Evolutionary conservation across 2,113 vertebrate genomes (phyloP), one percentile per base, ranked within the genome.

Genomic region (Siniperca knerii): DNA sequence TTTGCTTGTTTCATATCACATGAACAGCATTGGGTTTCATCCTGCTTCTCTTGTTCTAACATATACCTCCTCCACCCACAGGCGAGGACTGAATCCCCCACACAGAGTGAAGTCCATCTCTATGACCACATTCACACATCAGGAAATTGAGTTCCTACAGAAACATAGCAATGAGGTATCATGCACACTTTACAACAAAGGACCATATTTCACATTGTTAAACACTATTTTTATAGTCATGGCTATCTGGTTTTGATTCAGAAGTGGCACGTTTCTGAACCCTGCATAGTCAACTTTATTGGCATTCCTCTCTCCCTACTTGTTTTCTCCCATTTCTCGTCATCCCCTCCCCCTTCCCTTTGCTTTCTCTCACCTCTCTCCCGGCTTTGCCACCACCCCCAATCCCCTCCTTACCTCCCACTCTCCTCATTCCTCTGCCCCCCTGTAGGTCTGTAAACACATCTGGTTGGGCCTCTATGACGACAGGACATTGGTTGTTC

Each of bases 61-160:
- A 9, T 74, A 18, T 77, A 66, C 48, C 77, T 82, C 95, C 92
- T 88, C 89, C 74, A 55, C 83, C 87, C 61, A 54, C 94, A 99
- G 98, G 85, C 96, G 98, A 94, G 98, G 98, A 82, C 95, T 99
- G 94, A 99, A 99, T 92, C 98, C 98, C 94, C 98, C 98, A 55
- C 98, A 99, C 94, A 97, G 98, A 96, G 98, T 99, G 93, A 99
- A 99, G 95, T 99, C 98, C 62, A 99, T 99, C 95, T 99, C 98
- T 77, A 99, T 99, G 98, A 99, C 98, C 90, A 99, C 98, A 2
- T 99, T 99, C 93, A 98, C 98, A 83, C 98, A 98, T 94, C 98
- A 98, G 93, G 98, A 99, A 97, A 99, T 99, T 87, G 98, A 99
- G 92, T 99, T 99, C 90, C 96, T 99, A 84, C 97, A 99, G 95